These are phyloP conservation scores for Gadus chalcogrammus DNA, from an alignment of 2,113 vertebrate genomes.

Conservation along the genomic window DNA sequence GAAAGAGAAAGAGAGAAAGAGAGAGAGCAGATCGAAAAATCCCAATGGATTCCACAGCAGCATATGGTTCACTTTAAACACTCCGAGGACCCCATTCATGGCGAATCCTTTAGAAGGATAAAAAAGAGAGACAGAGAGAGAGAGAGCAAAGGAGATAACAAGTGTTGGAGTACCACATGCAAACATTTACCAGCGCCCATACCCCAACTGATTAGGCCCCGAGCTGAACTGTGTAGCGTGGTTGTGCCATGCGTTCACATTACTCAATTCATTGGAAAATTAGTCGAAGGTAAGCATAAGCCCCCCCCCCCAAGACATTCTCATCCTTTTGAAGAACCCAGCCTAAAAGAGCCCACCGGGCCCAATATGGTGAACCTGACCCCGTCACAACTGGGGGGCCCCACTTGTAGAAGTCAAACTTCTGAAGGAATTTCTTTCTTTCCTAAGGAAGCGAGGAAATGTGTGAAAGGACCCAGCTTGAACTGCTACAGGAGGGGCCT, in stretches of 20 bases:
- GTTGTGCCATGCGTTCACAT: neutral
- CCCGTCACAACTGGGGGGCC: neutral
- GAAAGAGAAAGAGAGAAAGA: too few relatives aligned
- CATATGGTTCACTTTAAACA: neutral
- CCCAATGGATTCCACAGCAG: neutral
- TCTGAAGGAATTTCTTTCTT: too few relatives aligned
- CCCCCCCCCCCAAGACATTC: neutral
- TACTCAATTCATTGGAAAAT: neutral
- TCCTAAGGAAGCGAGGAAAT: too few relatives aligned
- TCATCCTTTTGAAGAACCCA: neutral
- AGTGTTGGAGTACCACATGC: neutral
- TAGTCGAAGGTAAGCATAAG: neutral
- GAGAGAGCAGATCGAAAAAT: too few relatives aligned
- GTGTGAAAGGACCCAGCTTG: too few relatives aligned
- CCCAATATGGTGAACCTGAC: neutral
- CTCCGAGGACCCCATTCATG: neutral
- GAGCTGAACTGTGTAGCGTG: too few relatives aligned
- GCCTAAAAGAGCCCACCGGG: neutral
- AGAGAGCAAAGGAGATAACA: neutral
- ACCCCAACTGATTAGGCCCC: neutral
- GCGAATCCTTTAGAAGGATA: neutral
- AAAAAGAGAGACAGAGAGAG: too few relatives aligned
- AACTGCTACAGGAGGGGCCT: too few relatives aligned
- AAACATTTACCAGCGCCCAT: neutral
- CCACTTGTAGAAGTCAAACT: too few relatives aligned